Conservation (phyloP, 2,797 vertebrate genomes). For the Poeciliopsis paucimaculata region DNA sequence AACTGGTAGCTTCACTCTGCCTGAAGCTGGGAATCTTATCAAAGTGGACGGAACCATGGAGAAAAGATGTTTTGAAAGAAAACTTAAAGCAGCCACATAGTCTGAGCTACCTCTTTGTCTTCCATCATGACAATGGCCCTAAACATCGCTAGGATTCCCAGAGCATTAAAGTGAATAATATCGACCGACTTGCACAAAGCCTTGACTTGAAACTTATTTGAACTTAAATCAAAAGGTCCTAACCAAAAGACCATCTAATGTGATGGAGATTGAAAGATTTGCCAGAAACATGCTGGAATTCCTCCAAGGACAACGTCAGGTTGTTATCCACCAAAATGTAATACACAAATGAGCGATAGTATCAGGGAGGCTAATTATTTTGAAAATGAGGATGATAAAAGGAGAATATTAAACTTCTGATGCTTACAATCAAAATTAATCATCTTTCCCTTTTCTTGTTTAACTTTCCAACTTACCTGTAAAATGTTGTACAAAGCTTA, state of each 20-base stretch:
- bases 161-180: neutral
- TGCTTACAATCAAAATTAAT: constrained; percentile 3
- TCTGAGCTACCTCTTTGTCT: neutral
- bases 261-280: neutral
- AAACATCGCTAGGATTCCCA: neutral
- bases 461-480: neutral
- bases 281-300: neutral
- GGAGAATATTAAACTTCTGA: constrained; percentile 3
- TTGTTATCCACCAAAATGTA: neutral
- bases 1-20: neutral
- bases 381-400: neutral
- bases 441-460: neutral
- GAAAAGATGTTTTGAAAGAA: neutral
- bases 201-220: neutral
- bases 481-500: constrained; percentile 2
- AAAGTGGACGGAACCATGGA: neutral
- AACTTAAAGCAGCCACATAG: neutral
- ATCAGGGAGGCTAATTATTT: neutral
- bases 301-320: neutral
- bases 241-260: neutral
- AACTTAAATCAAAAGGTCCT: neutral
- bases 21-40: neutral
- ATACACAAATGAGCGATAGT: neutral
- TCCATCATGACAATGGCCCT: neutral
- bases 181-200: neutral